Conservation (phyloP, 35 echinoderm and acorn worm species). For the Hemicentrotus pulcherrimus region DNA sequence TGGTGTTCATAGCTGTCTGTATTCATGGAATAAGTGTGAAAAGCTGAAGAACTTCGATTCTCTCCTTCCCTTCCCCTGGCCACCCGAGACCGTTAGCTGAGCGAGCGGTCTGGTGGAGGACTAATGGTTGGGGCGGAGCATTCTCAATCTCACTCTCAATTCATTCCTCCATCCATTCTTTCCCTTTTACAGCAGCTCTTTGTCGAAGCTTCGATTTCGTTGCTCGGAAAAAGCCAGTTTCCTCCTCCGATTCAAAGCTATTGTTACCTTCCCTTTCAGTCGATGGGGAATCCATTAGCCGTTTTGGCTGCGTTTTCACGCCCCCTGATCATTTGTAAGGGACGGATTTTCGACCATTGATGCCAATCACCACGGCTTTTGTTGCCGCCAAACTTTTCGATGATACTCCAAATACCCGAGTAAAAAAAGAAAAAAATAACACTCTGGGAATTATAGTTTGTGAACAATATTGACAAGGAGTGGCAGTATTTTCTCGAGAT, state of each 20-base stretch:
- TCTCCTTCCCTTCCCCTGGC: neutral
- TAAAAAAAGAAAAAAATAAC: neutral
- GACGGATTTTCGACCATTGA: conserved; percentile 35
- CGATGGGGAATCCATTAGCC: conserved; percentile 40
- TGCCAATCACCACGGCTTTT: conserved; percentile 12
- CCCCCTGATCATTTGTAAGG: conserved; percentile 34
- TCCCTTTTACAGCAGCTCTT: conserved; percentile 4
- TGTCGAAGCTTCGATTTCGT: neutral
- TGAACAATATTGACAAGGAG: neutral
- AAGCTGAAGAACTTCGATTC: neutral
- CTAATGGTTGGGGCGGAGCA: conserved; percentile 42
- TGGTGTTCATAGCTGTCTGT: neutral
- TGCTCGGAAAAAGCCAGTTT: conserved; percentile 21
- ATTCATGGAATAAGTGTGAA: neutral
- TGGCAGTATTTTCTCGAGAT: neutral
- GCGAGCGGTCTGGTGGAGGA: neutral
- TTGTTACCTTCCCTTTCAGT: conserved; percentile 35
- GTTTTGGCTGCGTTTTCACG: conserved; percentile 34
- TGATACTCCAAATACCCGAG: conserved; percentile 29
- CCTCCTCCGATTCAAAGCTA: conserved; percentile 34
- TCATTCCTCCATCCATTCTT: neutral
- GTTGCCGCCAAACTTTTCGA: conserved; percentile 29
- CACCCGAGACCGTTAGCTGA: neutral
- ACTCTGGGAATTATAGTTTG: neutral
- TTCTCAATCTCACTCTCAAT: neutral